A percentile compares a stretch with the other conserved stretches of the same genome.
Conservation (phyloP, 2,888 invertebrate species). For the Lacanobia oleracea region DNA sequence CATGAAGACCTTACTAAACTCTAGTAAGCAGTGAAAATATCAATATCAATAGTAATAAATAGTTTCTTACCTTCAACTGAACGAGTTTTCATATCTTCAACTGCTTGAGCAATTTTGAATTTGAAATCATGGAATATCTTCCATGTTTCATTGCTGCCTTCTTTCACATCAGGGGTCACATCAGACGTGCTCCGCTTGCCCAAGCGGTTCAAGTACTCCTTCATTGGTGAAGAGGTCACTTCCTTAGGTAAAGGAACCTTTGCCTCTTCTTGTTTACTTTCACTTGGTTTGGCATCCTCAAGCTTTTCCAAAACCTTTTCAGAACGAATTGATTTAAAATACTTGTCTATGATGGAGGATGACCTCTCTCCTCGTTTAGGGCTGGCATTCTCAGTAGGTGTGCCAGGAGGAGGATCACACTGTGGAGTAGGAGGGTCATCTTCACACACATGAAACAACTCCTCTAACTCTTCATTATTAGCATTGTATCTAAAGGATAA, state of each 20-base stretch:
- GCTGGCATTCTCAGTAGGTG: slow-evolving; percentile 82
- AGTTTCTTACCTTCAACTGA: slow-evolving; percentile 90
- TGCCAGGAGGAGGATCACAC: slow-evolving; percentile 80
- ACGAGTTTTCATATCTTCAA: slow-evolving; percentile 94
- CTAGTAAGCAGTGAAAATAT: not conserved
- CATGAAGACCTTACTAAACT: not conserved
- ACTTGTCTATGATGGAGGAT: slow-evolving; percentile 87
- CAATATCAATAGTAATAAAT: not conserved
- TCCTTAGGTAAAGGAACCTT: slow-evolving; percentile 79
- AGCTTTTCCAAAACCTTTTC: slow-evolving; percentile 80
- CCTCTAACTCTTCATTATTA: slow-evolving; percentile 94
- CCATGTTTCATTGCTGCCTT: slow-evolving; percentile 92
- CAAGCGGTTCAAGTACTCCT: slow-evolving; percentile 90
- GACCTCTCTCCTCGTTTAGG: slow-evolving; percentile 87
- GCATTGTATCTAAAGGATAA: slow-evolving; percentile 93
- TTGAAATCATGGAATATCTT: slow-evolving; percentile 93
- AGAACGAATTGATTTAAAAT: slow-evolving; percentile 85
- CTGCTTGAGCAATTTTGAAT: slow-evolving; percentile 94
- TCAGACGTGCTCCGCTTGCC: slow-evolving; percentile 92
- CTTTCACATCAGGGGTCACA: slow-evolving; percentile 83
- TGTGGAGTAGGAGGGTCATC: slow-evolving; percentile 89
- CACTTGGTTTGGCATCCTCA: slow-evolving; percentile 77
- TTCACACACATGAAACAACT: slow-evolving; percentile 92
- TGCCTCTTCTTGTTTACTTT: slow-evolving; percentile 77
- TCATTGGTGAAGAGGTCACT: slow-evolving; percentile 88